phyloP scores from a whole-genome alignment of 1,140 invertebrate species.

The Andricus grossulariae region DNA sequence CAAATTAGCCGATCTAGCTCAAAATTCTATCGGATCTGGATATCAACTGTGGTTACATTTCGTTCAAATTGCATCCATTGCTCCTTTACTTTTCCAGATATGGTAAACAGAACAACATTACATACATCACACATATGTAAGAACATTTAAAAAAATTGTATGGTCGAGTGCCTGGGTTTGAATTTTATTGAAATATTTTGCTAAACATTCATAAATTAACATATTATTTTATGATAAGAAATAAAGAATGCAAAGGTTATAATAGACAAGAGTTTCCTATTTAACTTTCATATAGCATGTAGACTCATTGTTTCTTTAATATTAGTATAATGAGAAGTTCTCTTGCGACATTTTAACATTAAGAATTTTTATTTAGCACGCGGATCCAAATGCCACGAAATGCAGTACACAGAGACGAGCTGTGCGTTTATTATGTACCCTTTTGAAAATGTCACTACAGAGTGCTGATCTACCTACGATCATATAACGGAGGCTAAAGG shows the following conservation, averaged over 20 bases:
- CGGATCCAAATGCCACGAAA: background rate
- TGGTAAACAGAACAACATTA: no score
- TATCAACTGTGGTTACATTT: no score
- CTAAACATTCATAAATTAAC: background rate
- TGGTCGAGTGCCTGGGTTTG: no score
- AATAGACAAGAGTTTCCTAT: background rate
- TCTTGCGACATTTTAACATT: background rate
- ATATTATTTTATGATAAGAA: background rate
- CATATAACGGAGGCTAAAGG: background rate
- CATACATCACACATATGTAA: no score
- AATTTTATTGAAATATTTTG: no score
- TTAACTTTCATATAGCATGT: background rate
- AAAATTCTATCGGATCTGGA: no score
- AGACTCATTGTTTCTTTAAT: background rate
- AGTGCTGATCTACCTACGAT: background rate
- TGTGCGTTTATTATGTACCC: slow-evolving; percentile 1
- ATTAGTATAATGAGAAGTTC: background rate
- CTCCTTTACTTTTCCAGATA: no score
- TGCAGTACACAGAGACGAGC: background rate
- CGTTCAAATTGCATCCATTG: no score
- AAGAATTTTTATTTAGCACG: background rate
- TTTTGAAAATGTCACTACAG: background rate
- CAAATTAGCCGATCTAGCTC: no score
- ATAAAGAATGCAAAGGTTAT: background rate
- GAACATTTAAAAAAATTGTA: background rate